phyloP scores from a whole-genome alignment of 2,797 vertebrate species.

The Emys orbicularis region DNA sequence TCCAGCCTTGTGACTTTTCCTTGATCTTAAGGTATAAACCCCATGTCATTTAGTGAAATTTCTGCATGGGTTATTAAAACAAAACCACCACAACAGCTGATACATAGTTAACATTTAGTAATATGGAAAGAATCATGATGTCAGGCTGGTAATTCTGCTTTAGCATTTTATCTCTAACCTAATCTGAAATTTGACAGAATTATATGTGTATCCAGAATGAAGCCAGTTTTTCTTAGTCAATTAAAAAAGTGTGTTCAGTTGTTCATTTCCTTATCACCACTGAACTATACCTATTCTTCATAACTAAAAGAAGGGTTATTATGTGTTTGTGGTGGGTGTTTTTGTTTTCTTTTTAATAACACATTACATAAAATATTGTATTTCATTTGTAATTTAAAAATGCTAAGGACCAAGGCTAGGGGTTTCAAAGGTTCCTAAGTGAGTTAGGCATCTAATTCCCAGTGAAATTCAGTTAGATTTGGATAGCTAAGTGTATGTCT shows the following conservation, averaged over 20 bases:
- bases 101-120: not conserved
- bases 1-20: not conserved
- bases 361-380: not conserved
- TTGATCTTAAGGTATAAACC: fast-evolving
- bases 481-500: not conserved
- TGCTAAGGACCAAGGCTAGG: not conserved
- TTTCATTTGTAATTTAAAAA: not conserved
- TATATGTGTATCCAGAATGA: not conserved
- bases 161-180: not conserved
- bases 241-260: not conserved
- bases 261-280: not conserved
- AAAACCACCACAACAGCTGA: not conserved
- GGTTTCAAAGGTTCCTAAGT: not conserved
- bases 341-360: not conserved
- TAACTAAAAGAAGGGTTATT: not conserved
- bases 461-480: not conserved
- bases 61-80: not conserved
- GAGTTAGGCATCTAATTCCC: not conserved
- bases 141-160: not conserved
- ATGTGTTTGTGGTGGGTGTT: not conserved
- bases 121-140: fast-evolving
- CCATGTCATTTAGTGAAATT: not conserved
- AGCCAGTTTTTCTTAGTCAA: not conserved
- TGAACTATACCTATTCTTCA: not conserved
- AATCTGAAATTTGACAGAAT: not conserved